These are phyloP conservation scores for Pheucticus melanocephalus DNA, from an alignment of 2,113 vertebrate genomes.

Conservation along the genomic window DNA sequence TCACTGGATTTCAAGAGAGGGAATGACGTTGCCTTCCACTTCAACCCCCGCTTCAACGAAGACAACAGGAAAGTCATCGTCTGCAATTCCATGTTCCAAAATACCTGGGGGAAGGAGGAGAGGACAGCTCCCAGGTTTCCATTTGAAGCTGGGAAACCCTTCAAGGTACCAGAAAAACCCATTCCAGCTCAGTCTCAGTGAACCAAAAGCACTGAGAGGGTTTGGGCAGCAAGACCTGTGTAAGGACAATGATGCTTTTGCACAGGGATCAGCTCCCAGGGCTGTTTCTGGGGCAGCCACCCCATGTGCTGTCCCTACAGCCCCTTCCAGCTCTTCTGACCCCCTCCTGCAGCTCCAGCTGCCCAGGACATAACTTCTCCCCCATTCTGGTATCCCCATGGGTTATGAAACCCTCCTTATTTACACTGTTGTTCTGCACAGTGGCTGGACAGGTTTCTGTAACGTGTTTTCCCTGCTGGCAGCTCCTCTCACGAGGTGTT, in stretches of 20 bases:
- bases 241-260: neutral
- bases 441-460: neutral
- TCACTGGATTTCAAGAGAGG: conserved; percentile 70
- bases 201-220: neutral
- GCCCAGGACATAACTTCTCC: neutral
- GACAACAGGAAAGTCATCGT: conserved; percentile 58
- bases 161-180: conserved; percentile 55
- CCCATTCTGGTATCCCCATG: neutral
- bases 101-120: conserved; percentile 71
- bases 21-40: conserved; percentile 73
- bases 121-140: conserved; percentile 65
- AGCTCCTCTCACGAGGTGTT: fast-evolving
- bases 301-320: fast-evolving
- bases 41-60: conserved; percentile 76
- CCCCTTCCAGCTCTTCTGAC: neutral
- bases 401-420: neutral
- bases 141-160: conserved; percentile 70
- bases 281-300: neutral
- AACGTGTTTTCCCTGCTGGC: fast-evolving
- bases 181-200: neutral
- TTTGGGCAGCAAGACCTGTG: neutral
- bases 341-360: neutral
- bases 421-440: neutral
- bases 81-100: conserved; percentile 60
- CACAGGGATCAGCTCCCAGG: neutral